A percentile compares a stretch with the other conserved stretches of the same genome.
phyloP scores from a whole-genome alignment of 2,797 vertebrate genomes.

The Leptodactylus fallax region DNA sequence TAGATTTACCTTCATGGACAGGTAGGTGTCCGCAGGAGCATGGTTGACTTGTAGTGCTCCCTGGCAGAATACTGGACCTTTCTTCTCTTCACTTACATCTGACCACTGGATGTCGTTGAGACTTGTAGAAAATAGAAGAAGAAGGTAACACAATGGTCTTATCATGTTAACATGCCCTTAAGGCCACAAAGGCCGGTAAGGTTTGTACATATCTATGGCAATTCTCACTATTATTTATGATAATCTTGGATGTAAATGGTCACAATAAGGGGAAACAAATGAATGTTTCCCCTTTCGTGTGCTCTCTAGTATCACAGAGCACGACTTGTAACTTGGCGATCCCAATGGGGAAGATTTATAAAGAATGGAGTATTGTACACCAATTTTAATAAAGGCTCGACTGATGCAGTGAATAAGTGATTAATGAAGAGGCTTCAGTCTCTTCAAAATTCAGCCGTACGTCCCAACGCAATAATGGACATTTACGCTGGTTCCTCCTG shows the following conservation, averaged over 20 bases:
- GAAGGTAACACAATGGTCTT: neutral
- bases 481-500: too few relatives aligned
- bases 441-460: too few relatives aligned
- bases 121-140: slow-evolving; percentile 70
- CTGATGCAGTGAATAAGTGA: too few relatives aligned
- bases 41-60: slow-evolving; percentile 82
- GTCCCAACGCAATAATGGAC: too few relatives aligned
- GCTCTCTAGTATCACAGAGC: neutral
- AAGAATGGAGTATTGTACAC: too few relatives aligned
- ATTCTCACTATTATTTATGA: neutral
- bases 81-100: slow-evolving; percentile 74
- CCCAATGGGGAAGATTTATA: too few relatives aligned
- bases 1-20: slow-evolving; percentile 85
- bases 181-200: too few relatives aligned
- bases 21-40: slow-evolving; percentile 87
- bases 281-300: neutral
- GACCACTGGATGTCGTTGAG: slow-evolving; percentile 80
- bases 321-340: neutral
- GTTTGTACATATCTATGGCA: too few relatives aligned
- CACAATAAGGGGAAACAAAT: neutral
- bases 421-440: too few relatives aligned
- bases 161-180: too few relatives aligned
- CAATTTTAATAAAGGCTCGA: too few relatives aligned
- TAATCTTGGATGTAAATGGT: too few relatives aligned
- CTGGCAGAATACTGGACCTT: slow-evolving; percentile 87